phyloP scores from a whole-genome alignment of 1,140 invertebrate genomes.

The Trichoplusia ni region DNA sequence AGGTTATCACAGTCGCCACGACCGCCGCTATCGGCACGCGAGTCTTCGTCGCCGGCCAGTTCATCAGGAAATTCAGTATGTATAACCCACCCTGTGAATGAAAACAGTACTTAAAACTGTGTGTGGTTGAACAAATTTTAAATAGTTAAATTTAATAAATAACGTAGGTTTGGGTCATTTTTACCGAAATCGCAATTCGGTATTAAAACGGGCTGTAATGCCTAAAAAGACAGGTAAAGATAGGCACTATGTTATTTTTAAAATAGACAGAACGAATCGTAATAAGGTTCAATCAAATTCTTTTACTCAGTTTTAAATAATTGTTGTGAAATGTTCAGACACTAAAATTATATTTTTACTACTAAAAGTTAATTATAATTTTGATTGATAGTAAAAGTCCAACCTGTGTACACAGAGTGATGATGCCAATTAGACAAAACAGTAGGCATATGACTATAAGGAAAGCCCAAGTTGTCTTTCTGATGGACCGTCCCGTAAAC shows the following conservation, averaged over 20 bases:
- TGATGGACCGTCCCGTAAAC: constrained; percentile 58
- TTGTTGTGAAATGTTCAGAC: too few species aligned
- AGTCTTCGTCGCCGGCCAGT: constrained; percentile 57
- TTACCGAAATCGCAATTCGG: too few species aligned
- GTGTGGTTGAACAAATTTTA: neutral
- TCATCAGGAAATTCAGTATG: constrained; percentile 63
- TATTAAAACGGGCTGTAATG: too few species aligned
- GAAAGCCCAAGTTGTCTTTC: constrained; percentile 66
- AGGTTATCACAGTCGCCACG: constrained; percentile 50
- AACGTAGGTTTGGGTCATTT: neutral
- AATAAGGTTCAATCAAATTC: too few species aligned
- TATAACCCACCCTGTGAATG: constrained; percentile 62
- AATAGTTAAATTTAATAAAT: neutral
- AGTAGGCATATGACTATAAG: constrained; percentile 56
- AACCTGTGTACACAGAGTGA: constrained; percentile 69
- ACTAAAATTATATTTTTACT: too few species aligned
- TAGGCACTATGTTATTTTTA: too few species aligned
- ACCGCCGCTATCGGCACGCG: constrained; percentile 48
- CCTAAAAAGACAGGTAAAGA: too few species aligned
- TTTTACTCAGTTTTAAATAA: too few species aligned
- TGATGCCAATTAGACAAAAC: constrained; percentile 61
- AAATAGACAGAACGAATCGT: too few species aligned
- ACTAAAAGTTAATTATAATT: neutral
- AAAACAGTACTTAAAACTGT: neutral
- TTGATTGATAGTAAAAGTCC: neutral